Evolutionary conservation across 2,797 vertebrate species (phyloP).

Genomic region (Scolopax rusticola): DNA sequence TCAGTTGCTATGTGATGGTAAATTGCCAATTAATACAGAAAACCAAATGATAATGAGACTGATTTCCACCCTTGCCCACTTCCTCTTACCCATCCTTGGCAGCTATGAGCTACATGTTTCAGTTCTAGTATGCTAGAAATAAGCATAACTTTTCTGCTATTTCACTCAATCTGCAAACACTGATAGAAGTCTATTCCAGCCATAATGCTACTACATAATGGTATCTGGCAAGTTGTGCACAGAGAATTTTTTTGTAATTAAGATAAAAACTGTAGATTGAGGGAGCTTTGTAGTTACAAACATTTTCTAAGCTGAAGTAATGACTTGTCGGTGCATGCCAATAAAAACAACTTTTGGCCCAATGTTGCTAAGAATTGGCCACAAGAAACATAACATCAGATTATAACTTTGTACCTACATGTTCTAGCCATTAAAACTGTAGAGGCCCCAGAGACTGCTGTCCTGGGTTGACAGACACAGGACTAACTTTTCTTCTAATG

Average conservation of each 20-base stretch:
- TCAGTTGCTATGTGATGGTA: background rate
- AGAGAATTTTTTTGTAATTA: background rate
- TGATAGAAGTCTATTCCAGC: background rate
- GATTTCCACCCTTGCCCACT: background rate
- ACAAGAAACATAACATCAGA: background rate
- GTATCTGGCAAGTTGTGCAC: background rate
- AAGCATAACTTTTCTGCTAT: background rate
- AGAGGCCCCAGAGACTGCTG: background rate
- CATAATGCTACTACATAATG: background rate
- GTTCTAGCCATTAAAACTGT: background rate
- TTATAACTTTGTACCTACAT: background rate
- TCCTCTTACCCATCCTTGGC: background rate
- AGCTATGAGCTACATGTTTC: background rate
- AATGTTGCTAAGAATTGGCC: background rate
- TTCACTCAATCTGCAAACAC: background rate
- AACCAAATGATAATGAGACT: background rate
- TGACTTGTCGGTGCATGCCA: background rate
- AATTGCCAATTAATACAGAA: background rate
- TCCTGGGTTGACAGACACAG: no score
- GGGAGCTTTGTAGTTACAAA: background rate
- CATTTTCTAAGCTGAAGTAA: background rate
- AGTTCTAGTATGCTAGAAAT: background rate
- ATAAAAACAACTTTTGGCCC: background rate
- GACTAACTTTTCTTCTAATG: no score
- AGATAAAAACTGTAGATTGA: background rate